Evolutionary conservation across 2,113 vertebrate genomes (phyloP).

Genomic region (Siphamia tubifer): DNA sequence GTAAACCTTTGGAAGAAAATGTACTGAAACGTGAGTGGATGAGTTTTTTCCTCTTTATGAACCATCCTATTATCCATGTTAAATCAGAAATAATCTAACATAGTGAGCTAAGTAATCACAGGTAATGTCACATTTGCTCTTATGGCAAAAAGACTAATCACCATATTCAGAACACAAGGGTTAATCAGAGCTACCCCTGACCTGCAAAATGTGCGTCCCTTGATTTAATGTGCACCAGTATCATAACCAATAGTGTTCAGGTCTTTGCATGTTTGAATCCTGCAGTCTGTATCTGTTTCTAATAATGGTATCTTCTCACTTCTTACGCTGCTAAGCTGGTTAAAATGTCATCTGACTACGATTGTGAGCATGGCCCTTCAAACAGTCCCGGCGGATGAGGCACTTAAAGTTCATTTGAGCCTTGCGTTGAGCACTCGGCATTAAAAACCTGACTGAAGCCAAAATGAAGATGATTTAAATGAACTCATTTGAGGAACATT

Average conservation of each 20-base stretch:
- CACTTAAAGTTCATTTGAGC: slow-evolving; percentile 57
- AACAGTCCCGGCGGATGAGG: slow-evolving; percentile 54
- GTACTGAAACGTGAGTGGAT: slow-evolving; percentile 60
- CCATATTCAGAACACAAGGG: slow-evolving; percentile 25
- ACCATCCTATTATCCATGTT: slow-evolving; percentile 41
- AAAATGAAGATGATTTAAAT: slow-evolving; percentile 77
- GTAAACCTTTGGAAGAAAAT: slow-evolving; percentile 32
- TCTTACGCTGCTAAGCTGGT: slow-evolving; percentile 49
- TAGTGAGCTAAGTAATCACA: slow-evolving; percentile 25
- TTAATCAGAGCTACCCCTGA: slow-evolving; percentile 8
- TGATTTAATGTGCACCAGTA: not conserved
- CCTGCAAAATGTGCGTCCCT: slow-evolving; percentile 19
- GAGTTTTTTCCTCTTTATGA: slow-evolving; percentile 43
- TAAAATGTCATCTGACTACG: slow-evolving; percentile 67
- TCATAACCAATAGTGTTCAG: not conserved
- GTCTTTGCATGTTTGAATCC: slow-evolving; percentile 41
- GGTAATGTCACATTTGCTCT: slow-evolving; percentile 40
- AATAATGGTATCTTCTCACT: slow-evolving; percentile 45
- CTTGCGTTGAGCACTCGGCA: slow-evolving; percentile 39
- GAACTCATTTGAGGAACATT: slow-evolving; percentile 75
- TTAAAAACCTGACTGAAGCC: slow-evolving; percentile 61
- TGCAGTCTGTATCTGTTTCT: slow-evolving; percentile 22
- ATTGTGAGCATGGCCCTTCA: slow-evolving; percentile 51
- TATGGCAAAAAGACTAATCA: slow-evolving; percentile 14
- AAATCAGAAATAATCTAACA: slow-evolving; percentile 52